Evolutionary conservation across 1,140 invertebrate species (phyloP).

Genomic region (Drosophila melanica): DNA sequence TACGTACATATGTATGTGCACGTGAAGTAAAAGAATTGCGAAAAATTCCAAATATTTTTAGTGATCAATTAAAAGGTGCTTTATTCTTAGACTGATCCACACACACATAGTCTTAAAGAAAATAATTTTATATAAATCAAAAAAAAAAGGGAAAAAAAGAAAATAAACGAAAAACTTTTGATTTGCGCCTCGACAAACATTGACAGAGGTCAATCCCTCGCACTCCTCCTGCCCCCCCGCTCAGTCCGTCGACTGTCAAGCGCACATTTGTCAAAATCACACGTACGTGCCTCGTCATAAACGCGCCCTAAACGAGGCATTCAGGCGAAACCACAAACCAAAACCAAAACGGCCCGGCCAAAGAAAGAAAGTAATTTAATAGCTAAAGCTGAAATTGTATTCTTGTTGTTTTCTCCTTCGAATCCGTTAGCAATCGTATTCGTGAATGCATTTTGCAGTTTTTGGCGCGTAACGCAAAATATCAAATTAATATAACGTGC

Average conservation of each 20-base stretch:
- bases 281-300: conserved; percentile 75
- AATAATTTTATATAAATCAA: conserved; percentile 17
- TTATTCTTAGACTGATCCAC: conserved; percentile 23
- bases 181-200: conserved; percentile 3
- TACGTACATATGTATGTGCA: conserved; percentile 1
- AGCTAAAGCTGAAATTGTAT: conserved; percentile 34
- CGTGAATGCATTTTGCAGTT: conserved; percentile 33
- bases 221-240: background rate
- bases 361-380: conserved; percentile 53
- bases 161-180: background rate
- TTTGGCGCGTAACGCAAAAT: conserved; percentile 38
- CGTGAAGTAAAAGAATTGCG: background rate
- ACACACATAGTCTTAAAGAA: too few relatives aligned
- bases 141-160: background rate
- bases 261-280: conserved; percentile 39
- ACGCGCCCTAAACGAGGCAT: conserved; percentile 70
- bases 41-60: conserved; percentile 18
- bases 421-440: conserved; percentile 26
- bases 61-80: conserved; percentile 36
- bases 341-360: conserved; percentile 11
- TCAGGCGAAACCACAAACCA: conserved; percentile 43
- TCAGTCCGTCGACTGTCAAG: background rate
- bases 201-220: conserved; percentile 5
- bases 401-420: conserved; percentile 47
- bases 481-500: conserved; percentile 16